These are phyloP conservation scores for Tenthredo notha DNA, from an alignment of 2,888 invertebrate species.

Conservation along the genomic window DNA sequence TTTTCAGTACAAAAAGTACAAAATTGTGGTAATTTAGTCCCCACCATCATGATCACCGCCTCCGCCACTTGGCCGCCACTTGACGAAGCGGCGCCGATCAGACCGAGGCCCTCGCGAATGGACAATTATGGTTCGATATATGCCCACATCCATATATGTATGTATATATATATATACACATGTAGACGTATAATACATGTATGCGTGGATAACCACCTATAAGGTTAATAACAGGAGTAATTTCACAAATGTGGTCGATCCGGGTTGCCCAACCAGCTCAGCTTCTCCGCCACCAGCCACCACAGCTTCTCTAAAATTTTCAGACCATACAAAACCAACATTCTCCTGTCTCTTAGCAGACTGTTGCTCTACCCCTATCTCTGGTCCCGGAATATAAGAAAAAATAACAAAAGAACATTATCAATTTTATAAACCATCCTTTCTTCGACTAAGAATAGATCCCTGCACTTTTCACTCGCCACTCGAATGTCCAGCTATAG, in stretches of 20 bases:
- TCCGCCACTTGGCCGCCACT: constrained; percentile 51
- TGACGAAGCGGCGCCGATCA: constrained; percentile 53
- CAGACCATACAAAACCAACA: not conserved
- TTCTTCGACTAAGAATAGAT: not conserved
- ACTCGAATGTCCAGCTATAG: not conserved
- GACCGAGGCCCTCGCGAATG: constrained; percentile 54
- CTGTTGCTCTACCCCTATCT: not conserved
- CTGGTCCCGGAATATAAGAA: not conserved
- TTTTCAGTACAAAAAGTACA: constrained; percentile 73
- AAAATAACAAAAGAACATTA: not conserved
- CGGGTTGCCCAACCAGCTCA: not conserved
- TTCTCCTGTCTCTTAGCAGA: not conserved
- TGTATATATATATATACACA: not conserved
- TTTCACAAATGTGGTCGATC: constrained; percentile 50
- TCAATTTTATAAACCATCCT: not conserved
- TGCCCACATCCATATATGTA: constrained; percentile 19
- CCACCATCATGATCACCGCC: constrained; percentile 63
- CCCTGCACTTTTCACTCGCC: constrained; percentile 5
- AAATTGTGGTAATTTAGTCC: constrained; percentile 77
- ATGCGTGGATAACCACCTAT: constrained; percentile 39
- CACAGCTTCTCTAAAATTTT: not conserved
- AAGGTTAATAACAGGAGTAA: constrained; percentile 51
- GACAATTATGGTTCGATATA: constrained; percentile 73
- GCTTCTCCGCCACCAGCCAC: constrained; percentile 5
- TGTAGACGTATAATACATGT: constrained; percentile 12